A percentile compares a stretch with the other conserved stretches of the same genome.
These are phyloP conservation scores for Scyliorhinus canicula DNA, from an alignment of 2,797 vertebrate genomes.

Conservation along the genomic window DNA sequence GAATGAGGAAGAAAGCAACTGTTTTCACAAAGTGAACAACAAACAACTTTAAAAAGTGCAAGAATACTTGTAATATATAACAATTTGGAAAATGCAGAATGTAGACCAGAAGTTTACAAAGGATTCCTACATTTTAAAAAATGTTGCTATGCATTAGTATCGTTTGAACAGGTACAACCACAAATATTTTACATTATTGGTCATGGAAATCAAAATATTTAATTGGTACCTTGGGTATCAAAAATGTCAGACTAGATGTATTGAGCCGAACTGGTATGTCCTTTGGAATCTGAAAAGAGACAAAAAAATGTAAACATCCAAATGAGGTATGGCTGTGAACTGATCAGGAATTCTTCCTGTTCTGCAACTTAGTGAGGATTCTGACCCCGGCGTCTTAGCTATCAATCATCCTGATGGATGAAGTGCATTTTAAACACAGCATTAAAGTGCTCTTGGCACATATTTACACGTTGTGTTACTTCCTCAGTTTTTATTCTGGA, in stretches of 20 bases:
- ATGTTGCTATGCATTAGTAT: neutral
- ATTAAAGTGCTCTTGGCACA: neutral
- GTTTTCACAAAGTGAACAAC: neutral
- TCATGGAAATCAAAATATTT: neutral
- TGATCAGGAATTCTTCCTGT: neutral
- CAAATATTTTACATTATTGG: neutral
- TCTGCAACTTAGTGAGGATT: neutral
- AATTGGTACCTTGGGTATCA: neutral
- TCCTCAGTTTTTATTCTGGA: neutral
- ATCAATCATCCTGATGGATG: neutral
- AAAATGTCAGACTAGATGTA: neutral
- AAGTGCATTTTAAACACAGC: neutral
- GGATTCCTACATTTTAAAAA: neutral
- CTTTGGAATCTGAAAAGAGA: constrained; percentile 27
- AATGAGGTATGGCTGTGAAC: neutral
- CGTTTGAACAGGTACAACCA: neutral
- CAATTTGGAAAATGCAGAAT: neutral
- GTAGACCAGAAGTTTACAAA: neutral
- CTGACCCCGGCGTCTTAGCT: neutral
- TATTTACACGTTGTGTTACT: neutral
- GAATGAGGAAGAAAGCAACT: neutral
- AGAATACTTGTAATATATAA: no score
- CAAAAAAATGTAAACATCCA: neutral
- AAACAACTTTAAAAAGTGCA: neutral
- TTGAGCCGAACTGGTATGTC: neutral